phyloP scores from a whole-genome alignment of 2,113 vertebrate species.

The Dascyllus trimaculatus region DNA sequence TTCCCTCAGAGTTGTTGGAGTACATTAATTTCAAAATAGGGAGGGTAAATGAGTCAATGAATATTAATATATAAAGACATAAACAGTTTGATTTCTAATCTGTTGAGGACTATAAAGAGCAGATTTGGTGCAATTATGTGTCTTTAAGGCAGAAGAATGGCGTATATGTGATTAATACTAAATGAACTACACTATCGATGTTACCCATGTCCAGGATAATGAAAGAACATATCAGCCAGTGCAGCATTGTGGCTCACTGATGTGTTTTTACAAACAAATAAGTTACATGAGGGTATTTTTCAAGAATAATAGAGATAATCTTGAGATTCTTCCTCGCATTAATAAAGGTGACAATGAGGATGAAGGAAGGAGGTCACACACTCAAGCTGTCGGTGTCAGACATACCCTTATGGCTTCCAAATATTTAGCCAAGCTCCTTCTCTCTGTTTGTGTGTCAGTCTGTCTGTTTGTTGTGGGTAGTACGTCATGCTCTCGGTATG shows the following conservation, averaged over 20 bases:
- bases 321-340: too few species aligned
- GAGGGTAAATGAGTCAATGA: too few species aligned
- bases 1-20: too few species aligned
- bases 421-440: conserved; percentile 4
- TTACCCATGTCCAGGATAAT: too few species aligned
- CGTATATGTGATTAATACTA: neutral
- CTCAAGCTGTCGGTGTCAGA: conserved; percentile 14
- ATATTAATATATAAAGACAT: too few species aligned
- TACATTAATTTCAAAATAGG: too few species aligned
- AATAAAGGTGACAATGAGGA: neutral
- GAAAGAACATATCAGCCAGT: neutral
- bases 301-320: too few species aligned
- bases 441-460: neutral
- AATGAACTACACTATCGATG: neutral
- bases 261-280: neutral
- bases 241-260: neutral
- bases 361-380: neutral
- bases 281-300: too few species aligned
- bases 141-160: neutral
- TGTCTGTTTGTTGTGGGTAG: conserved; percentile 13
- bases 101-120: too few species aligned
- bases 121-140: too few species aligned
- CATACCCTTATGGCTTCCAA: neutral
- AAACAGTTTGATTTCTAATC: too few species aligned
- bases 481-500: neutral